Evolutionary conservation across 2,888 invertebrate species (phyloP).

Genomic region (Hypena proboscidalis): DNA sequence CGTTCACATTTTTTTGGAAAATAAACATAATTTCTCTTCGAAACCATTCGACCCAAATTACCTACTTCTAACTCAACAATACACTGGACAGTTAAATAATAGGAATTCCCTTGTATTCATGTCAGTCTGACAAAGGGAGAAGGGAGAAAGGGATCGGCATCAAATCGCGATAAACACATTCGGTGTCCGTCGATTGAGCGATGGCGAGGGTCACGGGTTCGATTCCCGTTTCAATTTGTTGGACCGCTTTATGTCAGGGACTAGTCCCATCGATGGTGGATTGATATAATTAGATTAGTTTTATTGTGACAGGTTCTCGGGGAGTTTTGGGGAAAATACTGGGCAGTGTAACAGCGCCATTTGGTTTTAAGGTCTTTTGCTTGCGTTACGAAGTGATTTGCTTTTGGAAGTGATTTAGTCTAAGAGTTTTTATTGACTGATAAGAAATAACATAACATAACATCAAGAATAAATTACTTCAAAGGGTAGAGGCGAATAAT

Average conservation of each 20-base stretch:
- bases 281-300: constrained; percentile 63
- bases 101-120: constrained; percentile 23
- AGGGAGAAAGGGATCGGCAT: constrained; percentile 37
- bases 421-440: no score
- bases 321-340: constrained; percentile 11
- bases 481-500: no score
- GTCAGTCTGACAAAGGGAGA: constrained; percentile 41
- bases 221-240: constrained; percentile 64
- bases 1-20: no score
- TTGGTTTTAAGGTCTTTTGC: no score
- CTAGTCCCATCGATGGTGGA: constrained; percentile 39
- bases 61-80: constrained; percentile 20
- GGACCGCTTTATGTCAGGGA: constrained; percentile 55
- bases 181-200: constrained; percentile 50
- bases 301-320: constrained; percentile 25
- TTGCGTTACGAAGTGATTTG: no score
- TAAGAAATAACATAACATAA: no score
- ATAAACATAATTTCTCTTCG: no score
- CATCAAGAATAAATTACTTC: no score
- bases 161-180: constrained; percentile 65
- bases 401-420: no score
- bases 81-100: constrained; percentile 32
- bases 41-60: constrained; percentile 17
- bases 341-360: no score
- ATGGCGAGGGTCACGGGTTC: constrained; percentile 48